A percentile compares a stretch with the other conserved stretches of the same genome.
These are phyloP conservation scores for Spodoptera littoralis DNA, from an alignment of 2,888 invertebrate species.

Conservation along the genomic window DNA sequence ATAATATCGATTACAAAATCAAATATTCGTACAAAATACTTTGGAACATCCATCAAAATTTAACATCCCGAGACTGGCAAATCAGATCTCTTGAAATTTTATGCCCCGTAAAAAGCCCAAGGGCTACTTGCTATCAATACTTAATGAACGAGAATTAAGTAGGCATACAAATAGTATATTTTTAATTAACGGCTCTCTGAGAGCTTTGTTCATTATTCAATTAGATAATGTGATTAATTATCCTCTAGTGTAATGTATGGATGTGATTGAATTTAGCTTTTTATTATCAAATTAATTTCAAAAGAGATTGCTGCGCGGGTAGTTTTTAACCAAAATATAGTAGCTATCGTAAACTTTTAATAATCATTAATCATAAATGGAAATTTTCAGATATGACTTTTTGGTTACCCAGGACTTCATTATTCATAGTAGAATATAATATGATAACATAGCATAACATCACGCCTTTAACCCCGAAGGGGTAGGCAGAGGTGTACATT, in stretches of 20 bases:
- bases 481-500: too few species aligned
- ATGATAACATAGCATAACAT: too few species aligned
- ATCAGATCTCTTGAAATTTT: constrained; percentile 26
- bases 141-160: constrained; percentile 34
- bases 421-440: too few species aligned
- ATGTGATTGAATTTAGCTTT: constrained; percentile 24
- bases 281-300: background rate
- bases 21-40: constrained; percentile 6
- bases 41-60: constrained; percentile 27
- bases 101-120: constrained; percentile 33
- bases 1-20: too few species aligned
- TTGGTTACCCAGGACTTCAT: too few species aligned
- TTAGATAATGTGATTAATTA: constrained; percentile 33
- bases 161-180: constrained; percentile 28
- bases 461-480: too few species aligned
- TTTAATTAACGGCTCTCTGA: constrained; percentile 47
- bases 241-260: constrained; percentile 16
- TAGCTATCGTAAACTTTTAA: too few species aligned
- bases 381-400: too few species aligned
- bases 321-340: too few species aligned
- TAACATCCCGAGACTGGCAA: constrained; percentile 15
- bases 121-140: constrained; percentile 17
- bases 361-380: too few species aligned
- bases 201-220: constrained; percentile 45
- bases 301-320: background rate